Percentiles rank a stretch among this genome's conserved stretches.
These are phyloP conservation scores for Takifugu bimaculatus DNA, from an alignment of 2,113 vertebrate genomes.

Conservation along the genomic window DNA sequence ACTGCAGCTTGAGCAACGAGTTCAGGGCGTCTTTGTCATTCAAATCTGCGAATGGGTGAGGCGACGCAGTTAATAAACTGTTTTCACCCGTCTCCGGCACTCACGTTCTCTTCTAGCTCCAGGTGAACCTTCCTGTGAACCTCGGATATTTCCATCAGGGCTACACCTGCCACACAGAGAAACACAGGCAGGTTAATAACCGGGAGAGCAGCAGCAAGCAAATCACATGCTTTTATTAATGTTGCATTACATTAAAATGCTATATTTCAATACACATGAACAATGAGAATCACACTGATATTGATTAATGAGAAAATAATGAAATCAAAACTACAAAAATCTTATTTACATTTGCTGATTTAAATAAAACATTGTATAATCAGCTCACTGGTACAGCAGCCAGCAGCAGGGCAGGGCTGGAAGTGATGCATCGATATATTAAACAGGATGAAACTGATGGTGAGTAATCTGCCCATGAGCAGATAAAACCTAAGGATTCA, in stretches of 20 bases:
- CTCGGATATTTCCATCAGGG: constrained; percentile 90
- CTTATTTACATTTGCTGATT: too few species aligned
- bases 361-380: too few species aligned
- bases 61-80: background rate
- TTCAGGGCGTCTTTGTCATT: constrained; percentile 5
- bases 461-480: too few species aligned
- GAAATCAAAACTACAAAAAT: too few species aligned
- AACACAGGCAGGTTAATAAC: constrained; percentile 12
- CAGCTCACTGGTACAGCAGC: too few species aligned
- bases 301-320: background rate
- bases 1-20: constrained; percentile 12
- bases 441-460: too few species aligned
- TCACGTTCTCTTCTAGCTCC: constrained; percentile 89
- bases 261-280: background rate
- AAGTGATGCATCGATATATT: too few species aligned
- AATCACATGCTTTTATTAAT: background rate
- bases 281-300: background rate
- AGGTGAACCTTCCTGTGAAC: constrained; percentile 89
- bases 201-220: background rate
- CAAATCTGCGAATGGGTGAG: background rate
- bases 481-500: too few species aligned
- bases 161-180: constrained; percentile 77
- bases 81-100: constrained; percentile 44
- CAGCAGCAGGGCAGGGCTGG: too few species aligned
- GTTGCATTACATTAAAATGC: background rate